Percentiles rank a stretch among this genome's conserved stretches.
Evolutionary conservation across 2,797 vertebrate species (phyloP).

Genomic region (Hyperoplus lanceolatus): DNA sequence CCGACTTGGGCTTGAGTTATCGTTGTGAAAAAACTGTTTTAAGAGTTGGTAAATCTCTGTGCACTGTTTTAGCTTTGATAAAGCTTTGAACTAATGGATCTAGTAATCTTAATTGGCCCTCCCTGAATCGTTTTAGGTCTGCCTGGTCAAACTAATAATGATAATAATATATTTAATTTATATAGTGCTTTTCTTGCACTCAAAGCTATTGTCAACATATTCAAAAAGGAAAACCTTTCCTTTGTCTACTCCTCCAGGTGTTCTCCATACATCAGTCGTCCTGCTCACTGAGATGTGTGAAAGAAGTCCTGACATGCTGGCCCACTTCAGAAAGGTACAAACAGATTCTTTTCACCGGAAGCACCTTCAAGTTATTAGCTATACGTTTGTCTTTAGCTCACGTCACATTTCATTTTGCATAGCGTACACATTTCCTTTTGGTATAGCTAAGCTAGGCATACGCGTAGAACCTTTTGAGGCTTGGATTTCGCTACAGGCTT

Average conservation of each 20-base stretch:
- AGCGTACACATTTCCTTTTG: constrained; percentile 67
- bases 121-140: too few relatives aligned
- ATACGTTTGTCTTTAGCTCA: constrained; percentile 70
- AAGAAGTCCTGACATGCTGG: constrained; percentile 98
- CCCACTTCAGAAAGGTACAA: constrained; percentile 98
- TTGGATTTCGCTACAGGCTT: constrained; percentile 57
- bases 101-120: background rate
- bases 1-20: background rate
- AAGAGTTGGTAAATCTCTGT: background rate
- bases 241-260: constrained; percentile 84
- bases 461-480: constrained; percentile 19
- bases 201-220: constrained; percentile 15
- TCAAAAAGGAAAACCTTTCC: background rate
- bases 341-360: constrained; percentile 12
- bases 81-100: background rate
- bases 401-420: constrained; percentile 79
- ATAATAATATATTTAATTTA: too few relatives aligned
- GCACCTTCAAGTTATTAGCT: constrained; percentile 18
- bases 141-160: too few relatives aligned
- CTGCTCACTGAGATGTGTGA: constrained; percentile 99
- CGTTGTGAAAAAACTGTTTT: background rate
- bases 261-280: constrained; percentile 98
- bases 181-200: too few relatives aligned
- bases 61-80: background rate
- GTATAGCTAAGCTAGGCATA: constrained; percentile 57